Percentiles rank a stretch among this genome's conserved stretches.
Evolutionary conservation across 2,888 invertebrate genomes (phyloP).

Genomic region (Notodonta dromedarius): DNA sequence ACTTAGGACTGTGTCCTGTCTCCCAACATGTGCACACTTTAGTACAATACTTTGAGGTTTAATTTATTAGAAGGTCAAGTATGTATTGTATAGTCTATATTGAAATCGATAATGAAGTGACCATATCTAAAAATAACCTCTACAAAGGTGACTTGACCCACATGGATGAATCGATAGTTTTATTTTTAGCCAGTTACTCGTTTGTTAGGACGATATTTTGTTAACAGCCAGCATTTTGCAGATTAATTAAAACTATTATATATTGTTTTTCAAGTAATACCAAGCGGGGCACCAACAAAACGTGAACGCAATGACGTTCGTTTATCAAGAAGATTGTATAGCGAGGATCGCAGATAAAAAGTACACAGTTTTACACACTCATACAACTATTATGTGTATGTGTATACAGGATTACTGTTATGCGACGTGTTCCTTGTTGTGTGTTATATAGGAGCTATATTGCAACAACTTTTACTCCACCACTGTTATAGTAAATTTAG

Average conservation of each 20-base stretch:
- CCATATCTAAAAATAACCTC: not conserved
- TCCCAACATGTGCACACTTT: too few relatives aligned
- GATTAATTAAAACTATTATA: conserved; percentile 45
- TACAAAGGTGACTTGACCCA: not conserved
- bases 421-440: too few relatives aligned
- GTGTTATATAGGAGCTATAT: too few relatives aligned
- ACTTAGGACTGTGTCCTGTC: too few relatives aligned
- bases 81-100: too few relatives aligned
- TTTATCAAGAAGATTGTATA: conserved; percentile 56
- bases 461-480: too few relatives aligned
- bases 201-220: not conserved
- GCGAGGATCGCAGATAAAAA: conserved; percentile 60
- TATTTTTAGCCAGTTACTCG: not conserved
- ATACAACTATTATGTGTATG: conserved; percentile 59
- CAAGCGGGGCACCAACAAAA: conserved; percentile 74
- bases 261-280: conserved; percentile 78
- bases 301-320: conserved; percentile 63
- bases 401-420: conserved; percentile 2
- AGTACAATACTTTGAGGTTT: too few relatives aligned
- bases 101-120: not conserved
- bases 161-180: not conserved
- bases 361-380: conserved; percentile 60
- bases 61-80: too few relatives aligned
- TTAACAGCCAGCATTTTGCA: not conserved
- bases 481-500: too few relatives aligned